Evolutionary conservation across 2,113 vertebrate genomes (phyloP).

Genomic region (Xiphophorus hellerii): DNA sequence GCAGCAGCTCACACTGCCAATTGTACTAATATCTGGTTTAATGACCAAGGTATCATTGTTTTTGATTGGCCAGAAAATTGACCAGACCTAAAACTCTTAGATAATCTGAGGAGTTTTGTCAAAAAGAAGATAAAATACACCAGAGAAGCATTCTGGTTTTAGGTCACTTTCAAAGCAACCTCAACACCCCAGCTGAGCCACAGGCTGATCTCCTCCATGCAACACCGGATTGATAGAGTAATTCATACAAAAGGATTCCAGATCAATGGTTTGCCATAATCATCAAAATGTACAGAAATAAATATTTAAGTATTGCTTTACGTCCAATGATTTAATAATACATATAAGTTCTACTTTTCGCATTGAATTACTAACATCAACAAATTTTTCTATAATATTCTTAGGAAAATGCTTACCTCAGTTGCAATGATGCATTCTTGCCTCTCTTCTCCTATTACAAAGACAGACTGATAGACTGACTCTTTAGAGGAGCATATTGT

Average conservation of each 20-base stretch:
- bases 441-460: slow-evolving; percentile 93
- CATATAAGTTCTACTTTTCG: background rate
- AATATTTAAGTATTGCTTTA: background rate
- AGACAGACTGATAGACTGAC: slow-evolving; percentile 96
- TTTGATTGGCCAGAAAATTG: background rate
- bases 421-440: slow-evolving; percentile 98
- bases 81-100: background rate
- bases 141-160: background rate
- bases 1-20: too few relatives aligned
- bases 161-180: background rate
- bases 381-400: background rate
- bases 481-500: slow-evolving; percentile 95
- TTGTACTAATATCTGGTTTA: background rate
- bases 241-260: background rate
- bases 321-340: background rate
- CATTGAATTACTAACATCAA: background rate
- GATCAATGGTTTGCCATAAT: background rate
- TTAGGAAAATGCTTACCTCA: slow-evolving; percentile 83
- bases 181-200: background rate
- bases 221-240: background rate
- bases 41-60: background rate
- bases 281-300: background rate
- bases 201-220: background rate
- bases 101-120: background rate
- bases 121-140: background rate